A percentile compares a stretch with the other conserved stretches of the same genome.
Evolutionary conservation across 2,888 invertebrate genomes (phyloP).

Genomic region (Galeopsomyia nigrocyanea): DNA sequence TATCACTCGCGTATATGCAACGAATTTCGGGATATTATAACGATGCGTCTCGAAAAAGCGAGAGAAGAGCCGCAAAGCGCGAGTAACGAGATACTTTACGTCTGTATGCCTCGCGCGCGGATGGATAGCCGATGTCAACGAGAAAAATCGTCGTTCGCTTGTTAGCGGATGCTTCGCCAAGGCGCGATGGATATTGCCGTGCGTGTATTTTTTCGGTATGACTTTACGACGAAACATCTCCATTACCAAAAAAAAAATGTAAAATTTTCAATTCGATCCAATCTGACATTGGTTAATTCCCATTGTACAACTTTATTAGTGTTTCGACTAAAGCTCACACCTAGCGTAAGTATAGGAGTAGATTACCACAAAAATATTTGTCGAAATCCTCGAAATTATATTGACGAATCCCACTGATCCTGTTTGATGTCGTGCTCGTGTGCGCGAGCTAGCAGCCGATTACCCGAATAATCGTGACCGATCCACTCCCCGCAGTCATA

Average conservation of each 20-base stretch:
- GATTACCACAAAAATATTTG: slow-evolving; percentile 21
- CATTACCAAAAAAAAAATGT: too few species aligned
- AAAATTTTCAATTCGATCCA: too few species aligned
- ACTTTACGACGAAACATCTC: too few species aligned
- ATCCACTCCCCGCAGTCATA: neutral
- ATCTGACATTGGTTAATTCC: too few species aligned
- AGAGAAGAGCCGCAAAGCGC: slow-evolving; percentile 18
- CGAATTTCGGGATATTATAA: slow-evolving; percentile 25
- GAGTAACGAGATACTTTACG: slow-evolving; percentile 32
- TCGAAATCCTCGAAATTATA: slow-evolving; percentile 22
- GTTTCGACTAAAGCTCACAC: too few species aligned
- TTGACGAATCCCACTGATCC: slow-evolving; percentile 34
- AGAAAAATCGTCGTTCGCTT: slow-evolving; percentile 32
- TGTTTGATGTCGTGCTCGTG: slow-evolving; percentile 24
- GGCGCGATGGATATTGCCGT: slow-evolving; percentile 1
- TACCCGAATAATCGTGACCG: slow-evolving; percentile 9
- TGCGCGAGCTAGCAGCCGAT: neutral
- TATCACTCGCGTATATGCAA: slow-evolving; percentile 1
- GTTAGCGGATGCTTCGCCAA: neutral
- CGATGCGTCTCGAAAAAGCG: neutral
- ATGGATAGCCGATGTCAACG: slow-evolving; percentile 26
- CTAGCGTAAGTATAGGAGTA: too few species aligned
- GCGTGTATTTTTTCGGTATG: too few species aligned
- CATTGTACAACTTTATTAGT: too few species aligned
- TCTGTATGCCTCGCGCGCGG: neutral